Evolutionary conservation across 2,888 invertebrate species (phyloP).

Genomic region (Drosophila nr. perissopoda): DNA sequence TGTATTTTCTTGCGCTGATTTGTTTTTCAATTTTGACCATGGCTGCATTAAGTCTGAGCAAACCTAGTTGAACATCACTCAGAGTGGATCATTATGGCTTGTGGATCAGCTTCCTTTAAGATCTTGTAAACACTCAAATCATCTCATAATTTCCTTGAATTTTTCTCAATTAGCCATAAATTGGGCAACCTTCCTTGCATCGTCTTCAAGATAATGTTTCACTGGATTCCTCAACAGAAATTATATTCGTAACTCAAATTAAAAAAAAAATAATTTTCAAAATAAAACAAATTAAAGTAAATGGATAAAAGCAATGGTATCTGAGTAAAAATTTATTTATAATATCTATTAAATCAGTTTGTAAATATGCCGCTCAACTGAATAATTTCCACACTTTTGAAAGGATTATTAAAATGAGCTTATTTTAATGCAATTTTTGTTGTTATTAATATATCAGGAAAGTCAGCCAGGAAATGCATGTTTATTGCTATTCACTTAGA

Average conservation of each 20-base stretch:
- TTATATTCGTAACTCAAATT: neutral
- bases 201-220: neutral
- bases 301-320: neutral
- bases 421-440: neutral
- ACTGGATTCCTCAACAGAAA: neutral
- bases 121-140: neutral
- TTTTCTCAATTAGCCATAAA: neutral
- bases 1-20: neutral
- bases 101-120: neutral
- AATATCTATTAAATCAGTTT: neutral
- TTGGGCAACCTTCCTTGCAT: neutral
- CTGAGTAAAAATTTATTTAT: neutral
- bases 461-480: neutral
- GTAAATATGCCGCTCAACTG: neutral
- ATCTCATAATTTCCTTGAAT: neutral
- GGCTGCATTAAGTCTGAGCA: neutral
- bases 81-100: no score
- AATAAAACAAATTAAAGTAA: neutral
- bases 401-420: neutral
- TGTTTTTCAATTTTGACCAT: neutral
- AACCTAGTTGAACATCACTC: neutral
- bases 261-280: neutral
- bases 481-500: neutral
- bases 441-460: neutral
- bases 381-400: neutral